Base-by-base conservation (phyloP, 2,113 vertebrate species). In the Boleophthalmus pectinirostris region DNA sequence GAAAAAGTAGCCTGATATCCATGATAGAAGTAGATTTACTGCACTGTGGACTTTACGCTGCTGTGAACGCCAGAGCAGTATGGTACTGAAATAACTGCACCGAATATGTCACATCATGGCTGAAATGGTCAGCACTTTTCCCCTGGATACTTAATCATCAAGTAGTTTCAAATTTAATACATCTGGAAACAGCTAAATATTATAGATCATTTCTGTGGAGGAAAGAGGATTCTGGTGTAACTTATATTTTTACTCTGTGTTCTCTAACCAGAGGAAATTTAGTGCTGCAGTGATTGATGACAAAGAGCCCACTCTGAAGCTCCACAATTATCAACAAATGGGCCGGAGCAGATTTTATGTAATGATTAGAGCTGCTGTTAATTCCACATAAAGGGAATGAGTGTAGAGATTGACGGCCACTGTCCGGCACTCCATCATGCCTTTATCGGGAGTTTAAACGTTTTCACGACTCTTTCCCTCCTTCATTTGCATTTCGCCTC, bases 401-500 rank as follows among this genome's bases (percentile, higher is more conserved):
- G 93, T 68, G 80, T 66, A 68, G 87, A 92, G 93, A 94, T 93
- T 91, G 92, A 93, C 89, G 90, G 89, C 85, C 84, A 80, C 79
- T 73, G 80, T 81, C 82, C 57, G 66, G 57, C 89, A 87, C 87
- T 94, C 85, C 86, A 91, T 93, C 92, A 91, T 71, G 74, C 76
- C 84, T 94, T 94, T 93, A 94, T 93, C 77, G 93, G 86, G 82
- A 71, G 76, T 86, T 89, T 85, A 84, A 90, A 88, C 92, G 79
- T 86, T 90, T 92, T 82, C 87, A 89, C 70, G 77, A 84, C 90
- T 91, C 85, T 79, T 76, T 79, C 72, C 83, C 75, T 79, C 78
- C 78, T 74, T 91, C 90, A 92, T 94, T 93, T 94, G 91, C 91
- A 93, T 94, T 91, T 82, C 29, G 73, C 82, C 88, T 92, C 84